Percentiles rank a stretch among this genome's conserved stretches.
Evolutionary conservation across 2,888 invertebrate species (phyloP).

Genomic region (Acrobasis repandana): DNA sequence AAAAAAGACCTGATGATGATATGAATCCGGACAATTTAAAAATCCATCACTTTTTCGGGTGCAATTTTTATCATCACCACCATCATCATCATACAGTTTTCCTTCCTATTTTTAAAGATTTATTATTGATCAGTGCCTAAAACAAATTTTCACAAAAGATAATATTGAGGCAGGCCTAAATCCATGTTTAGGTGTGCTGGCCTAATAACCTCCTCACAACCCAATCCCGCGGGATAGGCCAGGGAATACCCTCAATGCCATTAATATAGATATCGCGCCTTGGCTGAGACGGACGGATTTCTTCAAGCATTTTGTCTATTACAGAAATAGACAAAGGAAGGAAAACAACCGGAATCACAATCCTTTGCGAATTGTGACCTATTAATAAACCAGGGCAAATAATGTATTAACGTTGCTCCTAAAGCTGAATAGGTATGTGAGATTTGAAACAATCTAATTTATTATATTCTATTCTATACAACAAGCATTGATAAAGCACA

Average conservation of each 20-base stretch:
- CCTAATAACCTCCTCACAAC: not conserved
- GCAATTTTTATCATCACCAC: no score
- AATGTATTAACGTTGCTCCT: no score
- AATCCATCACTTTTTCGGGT: no score
- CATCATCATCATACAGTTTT: no score
- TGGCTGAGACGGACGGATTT: not conserved
- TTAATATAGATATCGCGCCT: not conserved
- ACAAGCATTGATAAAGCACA: no score
- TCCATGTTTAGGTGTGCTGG: not conserved
- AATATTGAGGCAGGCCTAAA: not conserved
- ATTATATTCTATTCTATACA: no score
- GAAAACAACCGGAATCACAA: not conserved
- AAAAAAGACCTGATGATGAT: no score
- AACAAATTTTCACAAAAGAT: not conserved
- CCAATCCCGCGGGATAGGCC: constrained; percentile 11
- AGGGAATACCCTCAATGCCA: constrained; percentile 4
- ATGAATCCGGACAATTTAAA: no score
- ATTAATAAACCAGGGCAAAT: no score
- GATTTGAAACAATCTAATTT: no score
- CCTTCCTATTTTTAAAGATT: not conserved
- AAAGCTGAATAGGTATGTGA: no score
- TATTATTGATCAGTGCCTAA: not conserved
- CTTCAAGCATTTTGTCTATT: not conserved
- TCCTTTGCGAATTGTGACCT: no score
- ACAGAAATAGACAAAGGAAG: not conserved